phyloP scores from a whole-genome alignment of 2,113 vertebrate species.

The Poecile atricapillus region DNA sequence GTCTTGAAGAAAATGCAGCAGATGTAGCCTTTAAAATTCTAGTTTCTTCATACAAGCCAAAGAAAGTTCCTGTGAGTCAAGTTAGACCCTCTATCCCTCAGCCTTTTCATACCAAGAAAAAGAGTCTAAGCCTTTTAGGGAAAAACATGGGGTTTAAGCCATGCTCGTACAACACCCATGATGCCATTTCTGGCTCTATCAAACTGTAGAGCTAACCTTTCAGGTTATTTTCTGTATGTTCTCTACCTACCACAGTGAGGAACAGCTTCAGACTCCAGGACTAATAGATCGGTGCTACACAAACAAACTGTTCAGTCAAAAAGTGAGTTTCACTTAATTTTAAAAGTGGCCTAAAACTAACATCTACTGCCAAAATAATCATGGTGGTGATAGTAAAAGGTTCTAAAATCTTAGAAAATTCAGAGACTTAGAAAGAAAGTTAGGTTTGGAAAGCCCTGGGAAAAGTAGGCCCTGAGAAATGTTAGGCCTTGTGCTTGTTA shows the following conservation, averaged over 20 bases:
- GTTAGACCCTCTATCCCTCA: background rate
- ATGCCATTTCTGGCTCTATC: background rate
- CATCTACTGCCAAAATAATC: background rate
- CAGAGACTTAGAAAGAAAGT: too few relatives aligned
- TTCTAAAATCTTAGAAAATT: too few relatives aligned
- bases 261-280: background rate
- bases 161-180: too few relatives aligned
- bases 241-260: background rate
- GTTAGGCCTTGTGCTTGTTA: too few relatives aligned
- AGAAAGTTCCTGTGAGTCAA: background rate
- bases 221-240: background rate
- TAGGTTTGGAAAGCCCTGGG: too few relatives aligned
- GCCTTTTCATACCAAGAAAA: background rate
- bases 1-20: background rate
- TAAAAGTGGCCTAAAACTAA: background rate
- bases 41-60: background rate
- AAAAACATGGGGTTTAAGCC: too few relatives aligned
- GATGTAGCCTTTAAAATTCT: background rate
- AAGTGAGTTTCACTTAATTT: background rate
- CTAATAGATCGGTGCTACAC: background rate
- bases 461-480: too few relatives aligned
- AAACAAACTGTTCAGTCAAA: background rate
- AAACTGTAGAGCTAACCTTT: background rate
- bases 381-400: too few relatives aligned
- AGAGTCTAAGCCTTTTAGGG: too few relatives aligned